These are phyloP conservation scores for Phrynocephalus versicolor DNA, from an alignment of 2,113 vertebrate species.

Conservation along the genomic window DNA sequence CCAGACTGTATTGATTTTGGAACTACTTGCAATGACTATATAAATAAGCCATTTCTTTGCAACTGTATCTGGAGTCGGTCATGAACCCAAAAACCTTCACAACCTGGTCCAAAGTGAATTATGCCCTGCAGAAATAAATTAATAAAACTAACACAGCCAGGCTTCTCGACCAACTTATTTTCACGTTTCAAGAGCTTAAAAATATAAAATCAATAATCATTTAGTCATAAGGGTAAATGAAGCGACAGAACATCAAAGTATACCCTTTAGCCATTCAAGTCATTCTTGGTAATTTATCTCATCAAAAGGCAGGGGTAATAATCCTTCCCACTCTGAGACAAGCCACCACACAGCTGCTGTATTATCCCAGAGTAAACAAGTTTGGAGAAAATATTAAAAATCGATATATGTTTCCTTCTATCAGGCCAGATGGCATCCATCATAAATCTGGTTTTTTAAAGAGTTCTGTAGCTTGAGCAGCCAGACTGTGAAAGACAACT, in stretches of 20 bases:
- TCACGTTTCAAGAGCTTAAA: slow-evolving; percentile 88
- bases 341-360: slow-evolving; percentile 79
- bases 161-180: slow-evolving; percentile 84
- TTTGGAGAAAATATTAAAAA: slow-evolving; percentile 91
- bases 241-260: slow-evolving; percentile 88
- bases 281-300: slow-evolving; percentile 87
- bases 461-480: slow-evolving; percentile 74
- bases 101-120: slow-evolving; percentile 82
- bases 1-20: slow-evolving; percentile 88
- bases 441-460: slow-evolving; percentile 83
- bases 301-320: slow-evolving; percentile 86
- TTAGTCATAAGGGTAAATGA: slow-evolving; percentile 94
- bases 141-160: slow-evolving; percentile 84
- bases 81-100: slow-evolving; percentile 85
- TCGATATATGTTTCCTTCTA: slow-evolving; percentile 92
- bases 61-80: slow-evolving; percentile 83
- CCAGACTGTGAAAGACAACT: slow-evolving; percentile 69
- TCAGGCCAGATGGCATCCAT: slow-evolving; percentile 86
- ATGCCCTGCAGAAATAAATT: slow-evolving; percentile 91
- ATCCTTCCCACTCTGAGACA: slow-evolving; percentile 83
- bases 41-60: slow-evolving; percentile 88
- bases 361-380: slow-evolving; percentile 89
- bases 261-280: slow-evolving; percentile 88
- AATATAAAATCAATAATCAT: slow-evolving; percentile 97
- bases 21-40: slow-evolving; percentile 87